Base-by-base conservation (phyloP, 2,113 vertebrate genomes). In the Geococcyx californianus region DNA sequence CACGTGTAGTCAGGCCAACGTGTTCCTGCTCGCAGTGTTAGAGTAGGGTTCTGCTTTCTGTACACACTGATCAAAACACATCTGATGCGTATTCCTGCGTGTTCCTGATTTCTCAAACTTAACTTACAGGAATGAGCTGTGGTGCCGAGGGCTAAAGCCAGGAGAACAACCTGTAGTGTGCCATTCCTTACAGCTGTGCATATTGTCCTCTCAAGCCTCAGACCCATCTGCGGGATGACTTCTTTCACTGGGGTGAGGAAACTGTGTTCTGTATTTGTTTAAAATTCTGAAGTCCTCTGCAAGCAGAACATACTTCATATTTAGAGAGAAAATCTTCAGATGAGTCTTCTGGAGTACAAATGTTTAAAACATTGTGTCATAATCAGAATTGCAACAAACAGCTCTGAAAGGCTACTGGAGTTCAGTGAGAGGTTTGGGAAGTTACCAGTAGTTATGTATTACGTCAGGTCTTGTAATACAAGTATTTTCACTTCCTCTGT, bases 391-490 rank as follows among this genome's bases (percentile, higher is more conserved):
- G 54, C 69, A 75, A 29, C 76, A 95, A 96, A 95, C 83, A 92
- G 49, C 36, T 87, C 93, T 90, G 79, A 93, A 68, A 96, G 88
- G 90, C 95, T 97, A 96, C 69, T 94, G 85, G 56, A 96, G 90
- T 93, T 96, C 95, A 96, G 56, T 81, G 69, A 66, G 87, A 88
- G 82, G 56, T 95, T 96, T 96, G 92, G 86, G 90, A 94, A 92
- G 73, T 90, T 76, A 88, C 73, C 83, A 92, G 66, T 49, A 73
- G 90, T 85, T 91, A 40, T 7, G 55, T 75, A 47, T 96, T 93
- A 89, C 80, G 72, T 94, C 91, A 92, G 66, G 54, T 81, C 58
- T 28, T 95, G 83, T 92, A 92, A 25, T 60, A 75, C 67, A 70
- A 89, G 77, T 59, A 25, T 95, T 93, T 95, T 95, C 79, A 76